A percentile compares a stretch with the other conserved stretches of the same genome.
Conservation (phyloP, 2,888 invertebrate species). For the Drosophila antonietae region DNA sequence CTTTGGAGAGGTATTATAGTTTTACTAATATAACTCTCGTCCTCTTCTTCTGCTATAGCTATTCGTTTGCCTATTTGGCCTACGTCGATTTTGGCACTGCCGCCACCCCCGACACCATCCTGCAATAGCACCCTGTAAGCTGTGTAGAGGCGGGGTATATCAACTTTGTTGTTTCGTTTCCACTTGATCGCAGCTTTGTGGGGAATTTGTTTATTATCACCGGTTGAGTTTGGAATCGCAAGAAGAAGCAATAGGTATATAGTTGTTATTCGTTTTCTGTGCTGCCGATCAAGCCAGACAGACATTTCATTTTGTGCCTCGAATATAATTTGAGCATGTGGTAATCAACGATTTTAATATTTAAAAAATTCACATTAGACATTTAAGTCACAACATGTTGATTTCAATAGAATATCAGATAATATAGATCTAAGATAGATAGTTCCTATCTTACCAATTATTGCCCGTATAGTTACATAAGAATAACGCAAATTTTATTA, state of each 20-base stretch:
- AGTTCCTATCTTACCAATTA: background rate
- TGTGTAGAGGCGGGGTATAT: conserved; percentile 48
- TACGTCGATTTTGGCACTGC: conserved; percentile 1
- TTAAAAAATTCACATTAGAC: conserved; percentile 7
- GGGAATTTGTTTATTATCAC: background rate
- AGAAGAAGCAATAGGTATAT: conserved; percentile 42
- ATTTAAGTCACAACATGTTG: conserved; percentile 19
- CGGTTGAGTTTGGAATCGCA: conserved; percentile 7
- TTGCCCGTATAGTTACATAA: background rate
- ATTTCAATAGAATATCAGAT: background rate
- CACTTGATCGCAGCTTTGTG: background rate
- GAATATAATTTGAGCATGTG: conserved; percentile 32
- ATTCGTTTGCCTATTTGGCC: conserved; percentile 9
- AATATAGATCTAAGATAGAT: no score
- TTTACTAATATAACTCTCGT: conserved; percentile 8
- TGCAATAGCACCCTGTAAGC: conserved; percentile 45
- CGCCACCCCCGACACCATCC: conserved; percentile 1
- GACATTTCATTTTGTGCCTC: conserved; percentile 70
- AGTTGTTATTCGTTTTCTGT: conserved; percentile 20
- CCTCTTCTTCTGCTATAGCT: conserved; percentile 22
- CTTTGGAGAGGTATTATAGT: background rate
- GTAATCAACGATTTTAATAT: conserved; percentile 5
- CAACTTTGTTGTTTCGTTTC: conserved; percentile 19
- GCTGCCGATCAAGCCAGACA: conserved; percentile 41
- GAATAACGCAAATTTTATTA: background rate